Conservation (phyloP, 2,113 vertebrate genomes). For the Menidia beryllina region DNA sequence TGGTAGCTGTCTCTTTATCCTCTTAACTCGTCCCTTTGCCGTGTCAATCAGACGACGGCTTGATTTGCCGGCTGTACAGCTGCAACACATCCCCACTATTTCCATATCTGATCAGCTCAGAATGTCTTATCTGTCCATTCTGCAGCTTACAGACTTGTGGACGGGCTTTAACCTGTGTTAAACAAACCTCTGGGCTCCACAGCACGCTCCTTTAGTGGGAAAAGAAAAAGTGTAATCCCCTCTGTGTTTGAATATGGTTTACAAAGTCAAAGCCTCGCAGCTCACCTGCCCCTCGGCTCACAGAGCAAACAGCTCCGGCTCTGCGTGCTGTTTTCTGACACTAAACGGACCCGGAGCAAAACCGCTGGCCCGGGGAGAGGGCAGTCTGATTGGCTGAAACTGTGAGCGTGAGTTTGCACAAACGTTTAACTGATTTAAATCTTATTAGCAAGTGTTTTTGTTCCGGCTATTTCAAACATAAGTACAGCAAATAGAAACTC, state of each 20-base stretch:
- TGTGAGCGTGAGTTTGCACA: neutral
- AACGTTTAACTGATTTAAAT: neutral
- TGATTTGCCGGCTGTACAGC: constrained; percentile 1
- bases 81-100: constrained; percentile 21
- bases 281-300: constrained; percentile 60
- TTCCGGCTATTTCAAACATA: neutral
- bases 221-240: constrained; percentile 69
- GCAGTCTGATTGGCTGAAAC: constrained; percentile 13
- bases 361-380: neutral
- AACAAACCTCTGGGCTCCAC: constrained; percentile 37
- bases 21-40: neutral
- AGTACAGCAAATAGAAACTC: neutral
- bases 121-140: constrained; percentile 52
- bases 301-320: constrained; percentile 42
- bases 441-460: neutral
- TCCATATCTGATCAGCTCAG: constrained; percentile 49
- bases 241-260: constrained; percentile 66
- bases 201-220: constrained; percentile 40
- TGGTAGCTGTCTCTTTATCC: neutral
- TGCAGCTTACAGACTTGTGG: neutral
- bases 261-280: constrained; percentile 52
- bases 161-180: constrained; percentile 50
- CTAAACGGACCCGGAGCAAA: constrained; percentile 21
- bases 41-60: constrained; percentile 35
- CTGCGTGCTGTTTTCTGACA: constrained; percentile 24